A percentile compares a stretch with the other conserved stretches of the same genome.
Conservation (phyloP, 2,113 vertebrate species). For the Rhabdomys dilectus region DNA sequence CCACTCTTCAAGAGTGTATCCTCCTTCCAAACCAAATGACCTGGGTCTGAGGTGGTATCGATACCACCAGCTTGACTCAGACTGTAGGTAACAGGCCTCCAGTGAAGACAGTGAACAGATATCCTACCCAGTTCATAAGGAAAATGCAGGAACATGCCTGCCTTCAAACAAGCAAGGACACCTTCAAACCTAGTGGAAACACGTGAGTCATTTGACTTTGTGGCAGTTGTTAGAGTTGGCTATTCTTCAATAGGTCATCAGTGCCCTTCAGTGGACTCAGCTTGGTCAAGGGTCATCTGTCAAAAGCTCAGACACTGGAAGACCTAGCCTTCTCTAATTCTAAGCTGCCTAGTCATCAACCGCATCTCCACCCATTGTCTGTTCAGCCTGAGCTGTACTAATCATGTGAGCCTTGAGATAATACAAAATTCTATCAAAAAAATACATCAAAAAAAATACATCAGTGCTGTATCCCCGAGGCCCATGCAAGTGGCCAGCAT, state of each 20-base stretch:
- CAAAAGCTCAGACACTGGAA: neutral
- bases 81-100: neutral
- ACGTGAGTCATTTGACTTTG: neutral
- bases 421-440: constrained; percentile 39
- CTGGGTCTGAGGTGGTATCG: constrained; percentile 12
- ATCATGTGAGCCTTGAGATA: neutral
- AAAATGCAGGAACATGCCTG: neutral
- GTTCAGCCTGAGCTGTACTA: neutral
- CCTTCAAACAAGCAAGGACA: neutral
- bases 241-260: neutral
- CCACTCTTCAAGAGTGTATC: constrained; percentile 35
- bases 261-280: neutral
- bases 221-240: neutral
- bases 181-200: neutral
- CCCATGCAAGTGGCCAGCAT: neutral
- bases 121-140: neutral
- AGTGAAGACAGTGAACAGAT: neutral
- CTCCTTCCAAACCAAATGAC: constrained; percentile 42
- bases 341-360: neutral
- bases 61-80: neutral
- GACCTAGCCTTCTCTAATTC: neutral
- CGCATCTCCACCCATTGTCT: neutral
- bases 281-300: neutral
- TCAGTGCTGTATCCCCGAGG: neutral
- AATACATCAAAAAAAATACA: neutral